These are phyloP conservation scores for Lithophane semibrunnea DNA, from an alignment of 2,888 invertebrate genomes.

Conservation along the genomic window DNA sequence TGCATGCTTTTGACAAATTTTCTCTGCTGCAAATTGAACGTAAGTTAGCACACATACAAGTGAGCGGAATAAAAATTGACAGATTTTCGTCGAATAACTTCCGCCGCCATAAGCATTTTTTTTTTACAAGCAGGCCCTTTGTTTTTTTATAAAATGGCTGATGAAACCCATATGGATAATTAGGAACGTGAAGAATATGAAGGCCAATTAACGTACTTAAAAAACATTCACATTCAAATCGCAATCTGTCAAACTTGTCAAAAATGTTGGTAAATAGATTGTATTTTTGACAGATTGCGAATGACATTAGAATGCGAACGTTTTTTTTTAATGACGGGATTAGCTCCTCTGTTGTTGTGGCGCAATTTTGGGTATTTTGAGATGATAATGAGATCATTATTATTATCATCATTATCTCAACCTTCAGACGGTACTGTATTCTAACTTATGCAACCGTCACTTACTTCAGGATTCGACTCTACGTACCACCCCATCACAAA, in stretches of 20 bases:
- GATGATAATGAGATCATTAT: too few species aligned
- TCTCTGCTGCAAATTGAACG: slow-evolving; percentile 82
- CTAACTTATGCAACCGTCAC: not conserved
- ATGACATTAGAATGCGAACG: too few species aligned
- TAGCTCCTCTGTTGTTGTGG: too few species aligned
- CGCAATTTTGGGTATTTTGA: not conserved
- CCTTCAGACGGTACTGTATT: not conserved
- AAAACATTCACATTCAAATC: too few species aligned
- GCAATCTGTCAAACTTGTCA: too few species aligned
- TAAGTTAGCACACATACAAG: slow-evolving; percentile 65
- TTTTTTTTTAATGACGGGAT: too few species aligned
- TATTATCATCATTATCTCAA: too few species aligned
- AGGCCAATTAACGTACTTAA: too few species aligned
- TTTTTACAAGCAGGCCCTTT: not conserved
- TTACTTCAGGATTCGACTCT: not conserved
- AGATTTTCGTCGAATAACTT: not conserved
- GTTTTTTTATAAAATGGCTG: not conserved
- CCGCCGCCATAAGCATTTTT: not conserved
- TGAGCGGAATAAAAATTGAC: not conserved
- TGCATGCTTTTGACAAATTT: slow-evolving; percentile 82
- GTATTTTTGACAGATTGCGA: too few species aligned
- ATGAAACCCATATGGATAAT: not conserved
- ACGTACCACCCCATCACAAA: not conserved
- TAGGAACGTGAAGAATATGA: not conserved
- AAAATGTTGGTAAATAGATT: too few species aligned